phyloP scores from a whole-genome alignment of 2,113 vertebrate genomes.

The Eulemur rufifrons region DNA sequence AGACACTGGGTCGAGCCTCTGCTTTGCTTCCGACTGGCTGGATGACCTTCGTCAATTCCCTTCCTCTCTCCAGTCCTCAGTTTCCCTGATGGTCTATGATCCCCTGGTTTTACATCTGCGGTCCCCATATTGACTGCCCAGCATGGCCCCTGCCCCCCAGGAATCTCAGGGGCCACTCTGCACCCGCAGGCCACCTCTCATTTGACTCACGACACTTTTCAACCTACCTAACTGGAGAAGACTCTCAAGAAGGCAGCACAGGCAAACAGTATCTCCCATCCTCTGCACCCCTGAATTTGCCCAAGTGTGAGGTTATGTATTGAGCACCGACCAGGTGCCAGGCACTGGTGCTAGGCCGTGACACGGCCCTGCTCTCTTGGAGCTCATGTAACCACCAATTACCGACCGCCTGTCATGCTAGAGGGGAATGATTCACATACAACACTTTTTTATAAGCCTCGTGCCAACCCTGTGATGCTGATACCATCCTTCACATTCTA shows the following conservation, averaged over 20 bases:
- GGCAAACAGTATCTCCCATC: too few species aligned
- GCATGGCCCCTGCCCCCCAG: neutral
- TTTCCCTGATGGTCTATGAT: neutral
- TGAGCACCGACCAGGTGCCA: neutral
- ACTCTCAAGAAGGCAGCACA: neutral
- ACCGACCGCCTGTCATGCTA: neutral
- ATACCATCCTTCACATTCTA: neutral
- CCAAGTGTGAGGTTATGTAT: neutral
- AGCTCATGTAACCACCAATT: fast-evolving
- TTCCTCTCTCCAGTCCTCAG: neutral
- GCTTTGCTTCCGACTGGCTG: neutral
- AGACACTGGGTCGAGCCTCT: neutral
- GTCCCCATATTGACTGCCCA: neutral
- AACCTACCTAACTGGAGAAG: neutral
- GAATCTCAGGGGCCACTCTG: neutral
- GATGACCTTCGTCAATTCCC: neutral
- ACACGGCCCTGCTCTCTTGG: neutral
- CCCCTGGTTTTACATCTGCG: neutral
- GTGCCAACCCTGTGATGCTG: neutral
- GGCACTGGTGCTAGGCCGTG: fast-evolving
- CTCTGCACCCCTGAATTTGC: neutral
- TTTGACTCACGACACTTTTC: neutral
- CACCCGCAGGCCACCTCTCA: neutral
- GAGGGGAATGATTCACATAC: too few species aligned
- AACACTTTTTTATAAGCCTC: neutral